These are phyloP conservation scores for Drosophila pseudoobscura DNA, from an alignment of 1,140 invertebrate species.

Conservation along the genomic window DNA sequence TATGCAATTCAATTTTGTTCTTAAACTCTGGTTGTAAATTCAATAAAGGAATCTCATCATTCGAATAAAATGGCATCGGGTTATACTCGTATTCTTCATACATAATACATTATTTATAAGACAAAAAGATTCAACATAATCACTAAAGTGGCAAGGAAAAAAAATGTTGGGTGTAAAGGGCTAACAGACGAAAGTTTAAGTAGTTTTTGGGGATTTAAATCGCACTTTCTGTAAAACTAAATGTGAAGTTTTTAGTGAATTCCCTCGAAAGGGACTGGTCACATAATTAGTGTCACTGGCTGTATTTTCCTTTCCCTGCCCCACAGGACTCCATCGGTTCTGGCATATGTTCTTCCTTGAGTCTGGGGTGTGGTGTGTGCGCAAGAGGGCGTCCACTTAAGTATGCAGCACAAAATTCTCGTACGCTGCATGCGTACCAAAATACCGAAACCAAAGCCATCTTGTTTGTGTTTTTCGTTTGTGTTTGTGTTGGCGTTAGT, in stretches of 20 bases:
- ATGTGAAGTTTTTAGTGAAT: background rate
- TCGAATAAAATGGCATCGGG: no score
- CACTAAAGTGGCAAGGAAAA: no score
- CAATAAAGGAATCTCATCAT: no score
- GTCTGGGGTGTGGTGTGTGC: no score
- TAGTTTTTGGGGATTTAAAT: background rate
- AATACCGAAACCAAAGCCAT: slow-evolving; percentile 46
- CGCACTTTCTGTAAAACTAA: background rate
- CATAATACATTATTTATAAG: no score
- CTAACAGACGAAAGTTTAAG: background rate
- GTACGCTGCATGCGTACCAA: slow-evolving; percentile 68
- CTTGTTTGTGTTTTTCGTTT: slow-evolving; percentile 27
- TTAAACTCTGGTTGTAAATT: no score
- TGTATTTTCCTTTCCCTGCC: background rate
- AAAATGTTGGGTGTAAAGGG: background rate
- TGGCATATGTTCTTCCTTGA: slow-evolving; percentile 30
- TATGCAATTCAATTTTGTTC: no score
- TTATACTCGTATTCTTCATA: no score
- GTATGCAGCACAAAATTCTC: slow-evolving; percentile 74
- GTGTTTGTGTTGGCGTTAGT: slow-evolving; percentile 7
- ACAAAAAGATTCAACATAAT: no score
- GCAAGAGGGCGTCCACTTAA: slow-evolving; percentile 58
- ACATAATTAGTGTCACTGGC: slow-evolving; percentile 51
- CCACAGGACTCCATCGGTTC: background rate
- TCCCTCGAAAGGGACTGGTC: slow-evolving; percentile 10